Evolutionary conservation across 1,140 invertebrate species (phyloP).

Genomic region (Sarcophaga bullata): DNA sequence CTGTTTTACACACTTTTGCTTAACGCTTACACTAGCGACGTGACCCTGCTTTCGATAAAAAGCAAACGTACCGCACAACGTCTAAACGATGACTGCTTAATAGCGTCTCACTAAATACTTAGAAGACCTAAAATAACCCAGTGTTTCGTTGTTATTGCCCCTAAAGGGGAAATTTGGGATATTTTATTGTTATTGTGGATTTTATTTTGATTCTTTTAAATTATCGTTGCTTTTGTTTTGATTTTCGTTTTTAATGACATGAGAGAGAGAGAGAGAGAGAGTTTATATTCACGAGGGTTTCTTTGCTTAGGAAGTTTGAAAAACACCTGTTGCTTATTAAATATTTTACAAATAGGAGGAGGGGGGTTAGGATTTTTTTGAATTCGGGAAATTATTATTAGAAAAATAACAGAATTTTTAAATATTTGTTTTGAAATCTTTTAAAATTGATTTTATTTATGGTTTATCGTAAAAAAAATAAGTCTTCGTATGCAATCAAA

Average conservation of each 20-base stretch:
- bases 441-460: too few species aligned
- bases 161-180: conserved; percentile 14
- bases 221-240: conserved; percentile 21
- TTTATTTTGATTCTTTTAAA: conserved; percentile 20
- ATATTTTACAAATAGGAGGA: too few species aligned
- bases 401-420: background rate
- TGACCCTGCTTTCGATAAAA: background rate
- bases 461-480: too few species aligned
- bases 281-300: background rate
- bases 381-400: background rate
- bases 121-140: conserved; percentile 25
- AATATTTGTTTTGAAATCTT: too few species aligned
- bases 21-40: conserved; percentile 18
- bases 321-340: conserved; percentile 28
- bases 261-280: background rate
- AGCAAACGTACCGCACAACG: conserved; percentile 27
- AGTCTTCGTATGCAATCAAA: too few species aligned
- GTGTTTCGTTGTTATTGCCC: background rate
- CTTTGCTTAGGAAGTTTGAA: too few species aligned
- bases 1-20: conserved; percentile 13
- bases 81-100: conserved; percentile 28
- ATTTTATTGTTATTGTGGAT: background rate
- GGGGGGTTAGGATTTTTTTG: background rate
- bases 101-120: background rate
- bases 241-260: background rate